Percentiles rank a stretch among this genome's conserved stretches.
Conservation (phyloP, 1,140 invertebrate genomes). For the Zophobas morio region DNA sequence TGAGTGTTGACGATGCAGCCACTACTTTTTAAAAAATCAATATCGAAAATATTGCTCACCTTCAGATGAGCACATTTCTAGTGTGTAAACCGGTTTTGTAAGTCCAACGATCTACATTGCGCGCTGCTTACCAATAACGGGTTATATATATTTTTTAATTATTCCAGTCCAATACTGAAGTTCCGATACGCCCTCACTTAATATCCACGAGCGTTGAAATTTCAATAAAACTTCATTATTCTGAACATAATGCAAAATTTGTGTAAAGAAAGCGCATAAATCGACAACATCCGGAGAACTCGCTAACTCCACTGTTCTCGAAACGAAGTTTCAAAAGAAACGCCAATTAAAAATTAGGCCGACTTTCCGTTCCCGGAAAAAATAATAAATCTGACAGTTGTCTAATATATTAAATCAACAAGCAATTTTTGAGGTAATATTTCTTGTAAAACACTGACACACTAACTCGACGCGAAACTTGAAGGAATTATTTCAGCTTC, state of each 20-base stretch:
- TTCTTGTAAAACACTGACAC: background rate
- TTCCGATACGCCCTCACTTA: slow-evolving; percentile 1
- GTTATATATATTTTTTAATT: too few species aligned
- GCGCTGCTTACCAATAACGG: too few species aligned
- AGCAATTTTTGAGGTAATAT: background rate
- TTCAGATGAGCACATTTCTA: too few species aligned
- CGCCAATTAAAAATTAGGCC: slow-evolving; percentile 13
- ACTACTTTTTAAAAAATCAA: too few species aligned
- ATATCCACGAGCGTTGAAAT: slow-evolving; percentile 16
- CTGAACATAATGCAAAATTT: slow-evolving; percentile 19
- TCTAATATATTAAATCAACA: background rate
- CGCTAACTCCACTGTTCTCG: slow-evolving; percentile 5
- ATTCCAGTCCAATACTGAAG: too few species aligned
- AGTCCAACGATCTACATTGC: too few species aligned
- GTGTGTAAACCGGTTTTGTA: too few species aligned
- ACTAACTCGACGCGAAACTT: background rate
- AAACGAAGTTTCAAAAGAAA: background rate
- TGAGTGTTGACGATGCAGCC: too few species aligned
- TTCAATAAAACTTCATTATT: slow-evolving; percentile 23
- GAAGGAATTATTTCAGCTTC: slow-evolving; percentile 18
- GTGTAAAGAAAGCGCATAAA: slow-evolving; percentile 15
- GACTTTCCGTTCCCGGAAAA: slow-evolving; percentile 1
- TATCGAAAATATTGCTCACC: too few species aligned
- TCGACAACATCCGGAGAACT: slow-evolving; percentile 1
- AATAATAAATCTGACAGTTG: background rate